Percentiles rank a stretch among this genome's conserved stretches.
Conservation (phyloP, 2,797 vertebrate species). For the Molossus molossus region DNA sequence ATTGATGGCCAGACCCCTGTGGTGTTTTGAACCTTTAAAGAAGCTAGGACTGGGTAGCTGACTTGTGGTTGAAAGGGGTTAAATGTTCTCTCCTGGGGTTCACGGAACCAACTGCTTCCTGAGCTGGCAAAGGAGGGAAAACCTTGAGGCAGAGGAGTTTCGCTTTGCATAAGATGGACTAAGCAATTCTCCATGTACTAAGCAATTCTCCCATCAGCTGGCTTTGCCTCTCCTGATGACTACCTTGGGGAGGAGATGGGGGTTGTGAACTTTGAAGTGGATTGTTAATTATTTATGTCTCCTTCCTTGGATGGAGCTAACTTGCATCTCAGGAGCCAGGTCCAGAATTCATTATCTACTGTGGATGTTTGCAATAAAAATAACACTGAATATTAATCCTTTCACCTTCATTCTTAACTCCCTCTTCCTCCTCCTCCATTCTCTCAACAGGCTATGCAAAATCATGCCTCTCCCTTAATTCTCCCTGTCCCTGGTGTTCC, state of each 20-base stretch:
- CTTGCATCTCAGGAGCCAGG: conserved; percentile 83
- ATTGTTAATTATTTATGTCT: conserved; percentile 88
- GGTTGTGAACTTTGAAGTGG: conserved; percentile 87
- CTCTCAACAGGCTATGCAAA: conserved; percentile 66
- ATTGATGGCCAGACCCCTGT: conserved; percentile 32
- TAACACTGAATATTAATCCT: conserved; percentile 86
- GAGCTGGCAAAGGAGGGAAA: conserved; percentile 69
- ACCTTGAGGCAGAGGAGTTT: conserved; percentile 75
- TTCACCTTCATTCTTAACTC: conserved; percentile 76
- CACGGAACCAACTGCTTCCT: conserved; percentile 61
- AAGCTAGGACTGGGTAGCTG: conserved; percentile 47
- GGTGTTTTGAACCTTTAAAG: conserved; percentile 76
- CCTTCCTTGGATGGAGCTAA: conserved; percentile 81
- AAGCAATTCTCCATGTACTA: conserved; percentile 78
- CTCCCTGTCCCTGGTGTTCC: conserved; percentile 56
- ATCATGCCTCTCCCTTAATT: conserved; percentile 72
- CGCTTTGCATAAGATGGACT: conserved; percentile 82
- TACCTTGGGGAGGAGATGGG: conserved; percentile 83
- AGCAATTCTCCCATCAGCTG: conserved; percentile 84
- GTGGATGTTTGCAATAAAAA: conserved; percentile 86
- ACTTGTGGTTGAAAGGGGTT: conserved; percentile 67
- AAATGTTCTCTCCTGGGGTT: conserved; percentile 76
- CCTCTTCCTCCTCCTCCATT: conserved; percentile 69
- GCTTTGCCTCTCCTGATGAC: conserved; percentile 83
- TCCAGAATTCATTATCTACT: conserved; percentile 87